These are phyloP conservation scores for Hydrophis major DNA, from an alignment of 2,797 vertebrate species.

Conservation along the genomic window DNA sequence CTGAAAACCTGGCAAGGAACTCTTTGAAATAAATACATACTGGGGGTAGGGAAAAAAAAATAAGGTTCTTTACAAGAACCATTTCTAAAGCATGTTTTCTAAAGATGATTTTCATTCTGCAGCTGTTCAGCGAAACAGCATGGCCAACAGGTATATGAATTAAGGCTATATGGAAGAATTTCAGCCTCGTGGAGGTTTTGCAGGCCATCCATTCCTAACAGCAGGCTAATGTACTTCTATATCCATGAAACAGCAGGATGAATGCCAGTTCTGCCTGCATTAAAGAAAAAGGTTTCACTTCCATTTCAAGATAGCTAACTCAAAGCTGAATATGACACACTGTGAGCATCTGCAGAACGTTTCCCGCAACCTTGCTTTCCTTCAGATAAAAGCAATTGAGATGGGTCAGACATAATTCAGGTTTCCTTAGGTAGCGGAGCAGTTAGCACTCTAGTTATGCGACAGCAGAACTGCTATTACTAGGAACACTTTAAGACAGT, in stretches of 20 bases:
- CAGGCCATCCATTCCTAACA: conserved; percentile 19
- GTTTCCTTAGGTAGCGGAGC: not conserved
- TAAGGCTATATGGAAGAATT: conserved; percentile 3
- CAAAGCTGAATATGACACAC: conserved; percentile 8
- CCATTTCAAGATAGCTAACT: conserved; percentile 18
- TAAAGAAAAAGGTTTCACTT: conserved; percentile 20
- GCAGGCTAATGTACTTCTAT: not conserved
- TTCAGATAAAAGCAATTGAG: conserved; percentile 19
- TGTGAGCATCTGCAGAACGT: conserved; percentile 26
- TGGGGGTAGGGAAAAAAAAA: not conserved
- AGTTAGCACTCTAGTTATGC: not conserved
- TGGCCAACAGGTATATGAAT: conserved; percentile 11
- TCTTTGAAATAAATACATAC: conserved; percentile 13
- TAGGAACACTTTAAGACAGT: not conserved
- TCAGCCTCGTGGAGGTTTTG: not conserved
- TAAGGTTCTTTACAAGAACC: not conserved
- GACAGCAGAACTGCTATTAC: not conserved
- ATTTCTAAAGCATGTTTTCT: conserved; percentile 6
- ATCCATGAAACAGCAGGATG: conserved; percentile 6
- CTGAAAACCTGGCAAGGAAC: conserved; percentile 11
- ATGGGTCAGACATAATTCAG: conserved; percentile 16
- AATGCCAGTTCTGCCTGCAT: conserved; percentile 9
- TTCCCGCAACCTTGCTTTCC: conserved; percentile 8
- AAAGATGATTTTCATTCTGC: conserved; percentile 16
- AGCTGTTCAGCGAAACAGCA: conserved; percentile 13